These are phyloP conservation scores for Uromys caudimaculatus DNA, from an alignment of 2,797 vertebrate species.

Conservation along the genomic window DNA sequence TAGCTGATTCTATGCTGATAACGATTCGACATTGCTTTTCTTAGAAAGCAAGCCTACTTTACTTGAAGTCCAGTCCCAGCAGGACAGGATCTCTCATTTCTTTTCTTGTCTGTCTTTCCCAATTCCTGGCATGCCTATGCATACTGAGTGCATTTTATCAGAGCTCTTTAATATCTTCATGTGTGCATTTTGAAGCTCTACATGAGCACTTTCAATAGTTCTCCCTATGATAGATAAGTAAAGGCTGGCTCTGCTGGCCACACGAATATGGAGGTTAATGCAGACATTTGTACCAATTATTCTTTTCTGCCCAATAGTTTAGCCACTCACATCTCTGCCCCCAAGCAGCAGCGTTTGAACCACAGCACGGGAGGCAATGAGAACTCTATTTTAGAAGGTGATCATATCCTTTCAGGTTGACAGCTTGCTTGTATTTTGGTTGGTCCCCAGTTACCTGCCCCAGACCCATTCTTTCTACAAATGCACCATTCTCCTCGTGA, in stretches of 20 bases:
- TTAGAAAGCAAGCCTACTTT: background rate
- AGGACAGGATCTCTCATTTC: background rate
- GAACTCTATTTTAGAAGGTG: conserved; percentile 61
- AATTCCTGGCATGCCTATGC: background rate
- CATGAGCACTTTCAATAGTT: background rate
- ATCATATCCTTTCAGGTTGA: conserved; percentile 49
- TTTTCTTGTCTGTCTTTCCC: background rate
- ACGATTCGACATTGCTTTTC: background rate
- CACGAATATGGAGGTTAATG: background rate
- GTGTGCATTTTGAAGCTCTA: background rate
- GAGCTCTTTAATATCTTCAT: conserved; percentile 38
- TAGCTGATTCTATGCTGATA: too few relatives aligned
- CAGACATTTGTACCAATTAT: background rate
- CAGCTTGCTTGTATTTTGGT: conserved; percentile 41
- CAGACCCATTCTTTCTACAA: conserved; percentile 41
- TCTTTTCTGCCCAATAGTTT: conserved; percentile 1
- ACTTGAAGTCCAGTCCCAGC: background rate
- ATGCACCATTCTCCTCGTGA: background rate
- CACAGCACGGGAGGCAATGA: background rate
- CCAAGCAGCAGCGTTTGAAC: background rate
- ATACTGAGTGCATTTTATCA: conserved; percentile 45
- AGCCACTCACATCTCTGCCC: background rate
- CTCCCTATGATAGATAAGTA: conserved; percentile 26
- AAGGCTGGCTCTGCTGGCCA: background rate
- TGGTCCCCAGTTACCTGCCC: background rate